A percentile compares a stretch with the other conserved stretches of the same genome.
Conservation (phyloP, 1,140 invertebrate genomes). For the Drosophila sulfurigaster region DNA sequence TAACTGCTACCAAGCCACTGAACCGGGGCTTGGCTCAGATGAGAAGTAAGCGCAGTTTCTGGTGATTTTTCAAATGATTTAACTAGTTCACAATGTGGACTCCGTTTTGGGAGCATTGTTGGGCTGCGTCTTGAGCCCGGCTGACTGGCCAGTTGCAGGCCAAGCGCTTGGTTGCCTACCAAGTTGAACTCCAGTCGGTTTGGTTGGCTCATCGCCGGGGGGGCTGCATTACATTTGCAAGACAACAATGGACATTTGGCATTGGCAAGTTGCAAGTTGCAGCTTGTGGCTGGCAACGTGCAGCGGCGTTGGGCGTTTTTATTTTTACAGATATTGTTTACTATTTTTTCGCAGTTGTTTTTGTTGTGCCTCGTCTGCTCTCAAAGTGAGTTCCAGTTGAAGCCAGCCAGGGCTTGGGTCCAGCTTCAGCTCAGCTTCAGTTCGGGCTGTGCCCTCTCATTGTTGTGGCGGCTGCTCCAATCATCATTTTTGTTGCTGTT, state of each 20-base stretch:
- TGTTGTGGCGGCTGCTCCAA: conserved; percentile 59
- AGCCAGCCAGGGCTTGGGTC: conserved; percentile 6
- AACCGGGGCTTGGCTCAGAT: conserved; percentile 2
- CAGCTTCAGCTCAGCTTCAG: conserved; percentile 13
- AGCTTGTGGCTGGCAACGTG: conserved; percentile 20
- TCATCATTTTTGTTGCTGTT: conserved; percentile 48
- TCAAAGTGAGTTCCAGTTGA: conserved; percentile 11
- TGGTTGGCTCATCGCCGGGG: conserved; percentile 36
- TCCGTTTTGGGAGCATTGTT: conserved; percentile 10
- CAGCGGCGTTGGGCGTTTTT: conserved; percentile 80
- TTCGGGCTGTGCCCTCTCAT: conserved; percentile 50
- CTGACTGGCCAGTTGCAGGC: conserved; percentile 10
- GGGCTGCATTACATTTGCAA: conserved; percentile 72
- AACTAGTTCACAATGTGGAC: conserved; percentile 46
- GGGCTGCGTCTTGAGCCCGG: not conserved
- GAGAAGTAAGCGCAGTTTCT: not conserved
- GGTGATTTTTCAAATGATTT: conserved; percentile 53
- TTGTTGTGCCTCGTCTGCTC: conserved; percentile 9
- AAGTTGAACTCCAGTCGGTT: conserved; percentile 39
- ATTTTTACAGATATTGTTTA: conserved; percentile 83
- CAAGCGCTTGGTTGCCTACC: conserved; percentile 26
- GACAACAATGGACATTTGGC: conserved; percentile 76
- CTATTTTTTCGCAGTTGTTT: conserved; percentile 56
- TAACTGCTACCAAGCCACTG: not conserved
- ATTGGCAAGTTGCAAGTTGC: conserved; percentile 37